A percentile compares a stretch with the other conserved stretches of the same genome.
Conservation (phyloP, 2,797 vertebrate species). For the Sebastes minor region DNA sequence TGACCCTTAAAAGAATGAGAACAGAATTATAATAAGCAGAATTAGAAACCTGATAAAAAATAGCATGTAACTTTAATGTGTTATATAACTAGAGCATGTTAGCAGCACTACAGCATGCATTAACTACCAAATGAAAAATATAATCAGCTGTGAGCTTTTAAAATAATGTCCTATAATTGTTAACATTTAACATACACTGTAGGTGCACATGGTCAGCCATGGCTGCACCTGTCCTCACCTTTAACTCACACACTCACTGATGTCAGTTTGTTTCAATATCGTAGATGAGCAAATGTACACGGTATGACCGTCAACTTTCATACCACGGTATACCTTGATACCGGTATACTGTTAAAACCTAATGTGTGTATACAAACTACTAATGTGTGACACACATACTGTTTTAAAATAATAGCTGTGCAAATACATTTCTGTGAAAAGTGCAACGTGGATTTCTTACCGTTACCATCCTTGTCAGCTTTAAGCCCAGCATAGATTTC, state of each 20-base stretch:
- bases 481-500: constrained; percentile 95
- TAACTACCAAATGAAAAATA: neutral
- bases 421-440: neutral
- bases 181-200: neutral
- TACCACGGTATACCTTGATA: too few relatives aligned
- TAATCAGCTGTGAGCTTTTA: neutral
- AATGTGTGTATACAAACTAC: too few relatives aligned
- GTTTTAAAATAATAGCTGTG: neutral
- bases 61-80: neutral
- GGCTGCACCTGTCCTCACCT: neutral
- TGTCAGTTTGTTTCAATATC: neutral
- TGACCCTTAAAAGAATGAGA: too few relatives aligned
- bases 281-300: too few relatives aligned
- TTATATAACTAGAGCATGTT: neutral
- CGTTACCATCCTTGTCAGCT: constrained; percentile 93
- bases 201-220: neutral
- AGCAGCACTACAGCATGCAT: neutral
- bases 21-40: too few relatives aligned
- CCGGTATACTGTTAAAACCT: too few relatives aligned
- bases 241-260: neutral
- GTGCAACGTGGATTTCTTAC: constrained; percentile 76
- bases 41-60: neutral
- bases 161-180: neutral
- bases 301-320: too few relatives aligned
- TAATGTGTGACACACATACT: too few relatives aligned